Evolutionary conservation across 2,797 vertebrate species (phyloP).

Genomic region (Pseudochirops corinnae): DNA sequence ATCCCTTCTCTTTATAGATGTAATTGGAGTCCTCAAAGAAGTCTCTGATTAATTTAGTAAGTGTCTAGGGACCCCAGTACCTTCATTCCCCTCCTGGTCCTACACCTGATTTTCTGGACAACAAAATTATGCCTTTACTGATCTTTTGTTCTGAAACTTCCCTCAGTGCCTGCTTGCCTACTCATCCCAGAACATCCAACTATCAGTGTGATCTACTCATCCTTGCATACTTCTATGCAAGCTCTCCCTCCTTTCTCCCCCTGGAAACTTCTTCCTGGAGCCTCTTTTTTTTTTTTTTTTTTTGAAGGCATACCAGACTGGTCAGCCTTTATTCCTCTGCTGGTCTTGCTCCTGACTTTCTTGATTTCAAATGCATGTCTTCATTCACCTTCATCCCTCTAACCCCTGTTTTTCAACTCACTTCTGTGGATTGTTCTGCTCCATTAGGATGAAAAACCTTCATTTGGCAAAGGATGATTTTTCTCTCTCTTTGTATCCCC

Average conservation of each 20-base stretch:
- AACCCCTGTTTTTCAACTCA: background rate
- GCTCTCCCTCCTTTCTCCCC: background rate
- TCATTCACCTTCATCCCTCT: background rate
- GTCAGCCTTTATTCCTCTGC: background rate
- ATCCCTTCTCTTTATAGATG: background rate
- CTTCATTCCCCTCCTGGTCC: background rate
- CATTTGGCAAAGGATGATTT: background rate
- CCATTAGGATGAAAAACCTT: background rate
- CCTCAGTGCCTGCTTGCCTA: background rate
- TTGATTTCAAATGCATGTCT: background rate
- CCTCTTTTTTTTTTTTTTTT: background rate
- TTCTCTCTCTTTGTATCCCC: background rate
- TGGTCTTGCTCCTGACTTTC: background rate
- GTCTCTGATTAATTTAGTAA: background rate
- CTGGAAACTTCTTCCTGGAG: background rate
- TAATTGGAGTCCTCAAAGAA: background rate
- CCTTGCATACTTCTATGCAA: background rate
- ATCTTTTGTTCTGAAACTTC: background rate
- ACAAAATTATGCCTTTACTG: background rate
- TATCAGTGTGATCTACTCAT: background rate
- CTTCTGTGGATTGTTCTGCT: background rate
- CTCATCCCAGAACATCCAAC: background rate
- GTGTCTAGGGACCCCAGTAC: background rate
- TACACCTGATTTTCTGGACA: background rate
- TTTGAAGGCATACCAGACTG: background rate